Evolutionary conservation across 2,797 vertebrate species (phyloP).

Genomic region (Calcarius lapponicus): DNA sequence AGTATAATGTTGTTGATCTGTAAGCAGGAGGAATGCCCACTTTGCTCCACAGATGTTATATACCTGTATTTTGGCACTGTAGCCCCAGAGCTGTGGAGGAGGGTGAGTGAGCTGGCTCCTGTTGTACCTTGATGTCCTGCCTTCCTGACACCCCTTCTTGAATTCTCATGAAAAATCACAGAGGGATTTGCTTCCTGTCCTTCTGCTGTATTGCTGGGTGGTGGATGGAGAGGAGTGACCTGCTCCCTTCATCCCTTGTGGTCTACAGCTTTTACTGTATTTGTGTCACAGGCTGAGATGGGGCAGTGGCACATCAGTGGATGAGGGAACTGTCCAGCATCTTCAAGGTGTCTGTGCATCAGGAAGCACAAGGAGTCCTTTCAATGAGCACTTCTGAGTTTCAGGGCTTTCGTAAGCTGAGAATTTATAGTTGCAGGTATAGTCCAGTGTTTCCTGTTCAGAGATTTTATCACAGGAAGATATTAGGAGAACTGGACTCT

Average conservation of each 20-base stretch:
- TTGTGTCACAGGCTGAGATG: background rate
- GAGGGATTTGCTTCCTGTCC: background rate
- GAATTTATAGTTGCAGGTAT: background rate
- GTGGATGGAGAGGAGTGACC: background rate
- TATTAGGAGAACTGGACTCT: background rate
- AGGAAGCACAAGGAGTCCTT: background rate
- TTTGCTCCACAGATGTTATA: background rate
- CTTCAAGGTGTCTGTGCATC: background rate
- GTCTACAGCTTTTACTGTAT: background rate
- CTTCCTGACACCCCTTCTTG: background rate
- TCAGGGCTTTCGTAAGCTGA: background rate
- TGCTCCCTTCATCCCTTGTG: accelerated
- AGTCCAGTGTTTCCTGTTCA: background rate
- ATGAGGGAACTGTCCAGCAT: background rate
- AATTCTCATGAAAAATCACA: background rate
- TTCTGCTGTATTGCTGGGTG: background rate
- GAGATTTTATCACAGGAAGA: background rate
- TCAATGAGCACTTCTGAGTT: background rate
- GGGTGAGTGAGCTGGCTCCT: background rate
- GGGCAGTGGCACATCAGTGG: accelerated
- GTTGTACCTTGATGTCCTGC: background rate
- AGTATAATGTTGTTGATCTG: background rate
- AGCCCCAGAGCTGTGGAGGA: background rate
- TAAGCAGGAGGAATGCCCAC: background rate
- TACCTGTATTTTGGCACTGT: background rate